Percentiles rank a stretch among this genome's conserved stretches.
Evolutionary conservation across 2,888 invertebrate genomes (phyloP).

Genomic region (Trichacis sp.): DNA sequence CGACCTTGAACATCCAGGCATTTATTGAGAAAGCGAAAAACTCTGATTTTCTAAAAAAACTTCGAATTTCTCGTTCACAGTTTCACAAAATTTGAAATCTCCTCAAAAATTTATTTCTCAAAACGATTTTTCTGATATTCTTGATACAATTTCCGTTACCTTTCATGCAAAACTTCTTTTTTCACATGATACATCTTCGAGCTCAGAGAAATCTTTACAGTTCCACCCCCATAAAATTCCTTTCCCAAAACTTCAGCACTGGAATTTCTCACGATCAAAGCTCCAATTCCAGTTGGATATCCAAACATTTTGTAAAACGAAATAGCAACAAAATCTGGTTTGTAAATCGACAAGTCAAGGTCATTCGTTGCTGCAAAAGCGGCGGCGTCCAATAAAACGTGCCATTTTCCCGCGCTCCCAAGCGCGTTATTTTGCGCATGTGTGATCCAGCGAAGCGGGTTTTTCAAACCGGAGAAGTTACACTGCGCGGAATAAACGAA

Average conservation of each 20-base stretch:
- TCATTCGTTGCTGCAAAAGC: conserved; percentile 81
- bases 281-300: conserved; percentile 95
- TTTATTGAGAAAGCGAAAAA: too few species aligned
- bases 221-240: conserved; percentile 93
- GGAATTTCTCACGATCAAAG: conserved; percentile 81
- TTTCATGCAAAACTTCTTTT: conserved; percentile 77
- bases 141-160: too few species aligned
- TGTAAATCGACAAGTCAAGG: conserved; percentile 78
- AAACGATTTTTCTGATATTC: too few species aligned
- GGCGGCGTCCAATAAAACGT: conserved; percentile 88
- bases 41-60: too few species aligned
- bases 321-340: conserved; percentile 90
- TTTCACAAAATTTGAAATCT: too few species aligned
- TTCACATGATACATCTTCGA: conserved; percentile 79
- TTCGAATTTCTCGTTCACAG: too few species aligned
- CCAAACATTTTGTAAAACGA: conserved; percentile 99
- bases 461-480: conserved; percentile 94
- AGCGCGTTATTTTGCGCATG: conserved; percentile 74
- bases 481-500: conserved; percentile 93
- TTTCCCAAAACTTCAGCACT: conserved; percentile 75
- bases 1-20: too few species aligned
- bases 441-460: conserved; percentile 81
- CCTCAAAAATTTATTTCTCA: too few species aligned
- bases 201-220: conserved; percentile 86
- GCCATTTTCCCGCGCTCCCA: conserved; percentile 73